phyloP scores from a whole-genome alignment of 2,113 vertebrate species.

The Paraplagusia blochii region DNA sequence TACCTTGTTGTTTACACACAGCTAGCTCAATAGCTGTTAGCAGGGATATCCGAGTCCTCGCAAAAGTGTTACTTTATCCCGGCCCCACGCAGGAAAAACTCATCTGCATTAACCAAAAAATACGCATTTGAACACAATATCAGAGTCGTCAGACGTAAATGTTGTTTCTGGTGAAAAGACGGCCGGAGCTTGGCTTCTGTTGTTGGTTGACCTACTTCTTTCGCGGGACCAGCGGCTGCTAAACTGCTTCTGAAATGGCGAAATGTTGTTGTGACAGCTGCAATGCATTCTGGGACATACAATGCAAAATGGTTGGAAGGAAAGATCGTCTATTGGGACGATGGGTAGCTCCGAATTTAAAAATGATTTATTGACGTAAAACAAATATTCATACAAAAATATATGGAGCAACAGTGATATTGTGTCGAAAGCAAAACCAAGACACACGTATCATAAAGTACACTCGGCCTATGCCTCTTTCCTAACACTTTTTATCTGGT shows the following conservation, averaged over 20 bases:
- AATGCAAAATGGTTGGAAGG: slow-evolving; percentile 63
- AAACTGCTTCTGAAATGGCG: slow-evolving; percentile 69
- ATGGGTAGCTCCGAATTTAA: no score
- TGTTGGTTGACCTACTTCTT: slow-evolving; percentile 59
- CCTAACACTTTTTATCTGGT: no score
- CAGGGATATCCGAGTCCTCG: slow-evolving; percentile 45
- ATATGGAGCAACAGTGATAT: no score
- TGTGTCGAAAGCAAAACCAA: no score
- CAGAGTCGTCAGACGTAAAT: neutral
- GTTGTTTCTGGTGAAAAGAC: slow-evolving; percentile 14
- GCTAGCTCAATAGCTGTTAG: slow-evolving; percentile 43
- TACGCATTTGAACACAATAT: slow-evolving; percentile 47
- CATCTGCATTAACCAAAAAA: slow-evolving; percentile 40
- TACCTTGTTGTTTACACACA: slow-evolving; percentile 63
- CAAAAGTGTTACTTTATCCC: slow-evolving; percentile 53
- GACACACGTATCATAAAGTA: no score
- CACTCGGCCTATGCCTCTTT: no score
- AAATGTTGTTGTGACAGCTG: slow-evolving; percentile 65
- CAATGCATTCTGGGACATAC: slow-evolving; percentile 60
- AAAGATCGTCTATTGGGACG: slow-evolving; percentile 2
- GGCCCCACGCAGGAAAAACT: slow-evolving; percentile 53
- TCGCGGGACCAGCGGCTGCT: slow-evolving; percentile 27
- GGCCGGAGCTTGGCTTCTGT: neutral
- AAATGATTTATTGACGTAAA: no score
- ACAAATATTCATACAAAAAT: no score